A percentile compares a stretch with the other conserved stretches of the same genome.
phyloP scores from a whole-genome alignment of 2,888 invertebrate genomes.

The Lacanobia oleracea region DNA sequence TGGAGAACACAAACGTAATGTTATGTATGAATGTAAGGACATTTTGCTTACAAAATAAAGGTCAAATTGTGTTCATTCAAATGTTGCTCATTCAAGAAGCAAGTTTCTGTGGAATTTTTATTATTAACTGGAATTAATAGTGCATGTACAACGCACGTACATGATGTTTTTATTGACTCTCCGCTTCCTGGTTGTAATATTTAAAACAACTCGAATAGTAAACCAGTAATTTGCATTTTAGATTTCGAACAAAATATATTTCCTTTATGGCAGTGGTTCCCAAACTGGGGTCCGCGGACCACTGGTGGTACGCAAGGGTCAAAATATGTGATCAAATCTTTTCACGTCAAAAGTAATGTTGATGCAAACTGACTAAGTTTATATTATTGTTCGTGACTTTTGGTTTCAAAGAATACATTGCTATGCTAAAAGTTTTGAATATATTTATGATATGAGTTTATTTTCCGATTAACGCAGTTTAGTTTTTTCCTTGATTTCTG shows the following conservation, averaged over 20 bases:
- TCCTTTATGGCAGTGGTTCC: too few relatives aligned
- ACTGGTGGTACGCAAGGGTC: too few relatives aligned
- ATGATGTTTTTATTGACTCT: slow-evolving; percentile 10
- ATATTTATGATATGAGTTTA: too few relatives aligned
- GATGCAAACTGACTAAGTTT: too few relatives aligned
- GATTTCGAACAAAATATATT: background rate
- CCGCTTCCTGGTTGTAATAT: slow-evolving; percentile 15
- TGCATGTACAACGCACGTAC: background rate
- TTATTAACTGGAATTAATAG: slow-evolving; percentile 10
- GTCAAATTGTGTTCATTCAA: slow-evolving; percentile 25
- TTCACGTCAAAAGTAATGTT: too few relatives aligned
- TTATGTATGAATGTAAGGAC: slow-evolving; percentile 31
- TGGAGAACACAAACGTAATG: background rate
- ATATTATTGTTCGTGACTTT: too few relatives aligned
- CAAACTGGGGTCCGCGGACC: too few relatives aligned
- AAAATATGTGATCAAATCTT: too few relatives aligned
- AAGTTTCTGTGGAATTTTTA: slow-evolving; percentile 23
- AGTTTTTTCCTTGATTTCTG: too few relatives aligned
- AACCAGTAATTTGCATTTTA: background rate
- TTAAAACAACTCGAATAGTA: background rate
- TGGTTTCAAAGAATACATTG: too few relatives aligned
- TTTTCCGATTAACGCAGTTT: too few relatives aligned
- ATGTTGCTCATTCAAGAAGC: slow-evolving; percentile 24
- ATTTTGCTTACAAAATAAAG: slow-evolving; percentile 19
- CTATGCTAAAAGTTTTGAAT: too few relatives aligned